Evolutionary conservation across 2,113 vertebrate genomes (phyloP).

Genomic region (Dermatemys mawii): DNA sequence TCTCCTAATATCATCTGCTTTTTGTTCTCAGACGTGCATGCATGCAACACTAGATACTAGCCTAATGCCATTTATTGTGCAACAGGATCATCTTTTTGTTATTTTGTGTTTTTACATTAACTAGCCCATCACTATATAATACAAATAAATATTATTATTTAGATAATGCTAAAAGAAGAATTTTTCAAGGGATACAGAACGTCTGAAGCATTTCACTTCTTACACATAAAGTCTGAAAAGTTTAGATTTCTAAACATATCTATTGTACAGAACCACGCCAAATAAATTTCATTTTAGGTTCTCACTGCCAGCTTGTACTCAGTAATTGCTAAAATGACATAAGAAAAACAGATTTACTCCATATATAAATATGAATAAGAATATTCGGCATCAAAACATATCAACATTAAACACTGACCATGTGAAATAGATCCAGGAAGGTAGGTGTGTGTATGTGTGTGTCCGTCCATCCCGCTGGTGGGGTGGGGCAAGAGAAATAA

Average conservation of each 20-base stretch:
- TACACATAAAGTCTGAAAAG: background rate
- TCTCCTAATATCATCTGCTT: background rate
- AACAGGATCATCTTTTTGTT: background rate
- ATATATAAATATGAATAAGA: accelerated
- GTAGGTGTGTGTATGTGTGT: too few relatives aligned
- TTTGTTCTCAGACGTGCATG: background rate
- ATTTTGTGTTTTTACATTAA: background rate
- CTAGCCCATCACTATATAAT: too few relatives aligned
- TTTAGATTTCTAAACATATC: background rate
- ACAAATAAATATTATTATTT: background rate
- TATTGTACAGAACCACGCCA: background rate
- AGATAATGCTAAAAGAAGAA: background rate
- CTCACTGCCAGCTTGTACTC: background rate
- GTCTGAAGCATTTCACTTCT: too few relatives aligned
- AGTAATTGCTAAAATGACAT: accelerated
- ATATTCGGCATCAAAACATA: background rate
- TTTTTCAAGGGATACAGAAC: background rate
- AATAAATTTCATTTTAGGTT: background rate
- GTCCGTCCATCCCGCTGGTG: too few relatives aligned
- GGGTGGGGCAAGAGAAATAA: background rate
- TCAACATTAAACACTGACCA: accelerated
- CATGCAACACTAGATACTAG: background rate
- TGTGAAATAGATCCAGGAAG: accelerated
- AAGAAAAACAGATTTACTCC: background rate
- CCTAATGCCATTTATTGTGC: background rate